These are phyloP conservation scores for Netta rufina DNA, from an alignment of 2,797 vertebrate species.

Conservation along the genomic window DNA sequence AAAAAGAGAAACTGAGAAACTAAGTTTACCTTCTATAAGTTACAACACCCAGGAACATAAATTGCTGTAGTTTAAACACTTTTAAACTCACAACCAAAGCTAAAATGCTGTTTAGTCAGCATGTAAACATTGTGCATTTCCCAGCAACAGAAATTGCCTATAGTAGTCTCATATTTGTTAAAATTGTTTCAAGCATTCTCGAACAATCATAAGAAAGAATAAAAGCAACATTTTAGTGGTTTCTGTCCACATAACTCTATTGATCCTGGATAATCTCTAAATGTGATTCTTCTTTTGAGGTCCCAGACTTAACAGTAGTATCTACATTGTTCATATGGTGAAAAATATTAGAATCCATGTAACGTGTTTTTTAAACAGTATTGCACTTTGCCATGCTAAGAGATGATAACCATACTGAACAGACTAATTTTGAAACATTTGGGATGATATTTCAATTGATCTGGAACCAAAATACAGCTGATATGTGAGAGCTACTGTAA, in stretches of 20 bases:
- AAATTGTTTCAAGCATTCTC: neutral
- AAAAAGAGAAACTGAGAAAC: neutral
- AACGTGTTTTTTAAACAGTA: neutral
- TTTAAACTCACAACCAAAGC: neutral
- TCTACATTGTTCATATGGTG: neutral
- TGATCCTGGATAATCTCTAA: neutral
- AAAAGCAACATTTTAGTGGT: neutral
- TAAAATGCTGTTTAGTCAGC: neutral
- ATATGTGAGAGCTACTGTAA: neutral
- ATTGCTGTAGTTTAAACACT: neutral
- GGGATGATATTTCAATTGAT: neutral
- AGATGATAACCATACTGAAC: neutral
- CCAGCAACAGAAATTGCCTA: neutral
- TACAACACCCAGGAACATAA: neutral
- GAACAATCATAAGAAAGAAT: neutral
- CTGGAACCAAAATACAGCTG: neutral
- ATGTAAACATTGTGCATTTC: neutral
- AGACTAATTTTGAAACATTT: neutral
- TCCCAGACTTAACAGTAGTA: neutral
- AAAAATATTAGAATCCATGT: neutral
- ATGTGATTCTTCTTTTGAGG: neutral
- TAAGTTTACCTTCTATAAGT: neutral
- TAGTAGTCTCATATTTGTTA: neutral
- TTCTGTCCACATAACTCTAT: neutral
- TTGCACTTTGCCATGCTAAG: neutral